Evolutionary conservation across 2,113 vertebrate species (phyloP).

Genomic region (Tetrao urogallus): DNA sequence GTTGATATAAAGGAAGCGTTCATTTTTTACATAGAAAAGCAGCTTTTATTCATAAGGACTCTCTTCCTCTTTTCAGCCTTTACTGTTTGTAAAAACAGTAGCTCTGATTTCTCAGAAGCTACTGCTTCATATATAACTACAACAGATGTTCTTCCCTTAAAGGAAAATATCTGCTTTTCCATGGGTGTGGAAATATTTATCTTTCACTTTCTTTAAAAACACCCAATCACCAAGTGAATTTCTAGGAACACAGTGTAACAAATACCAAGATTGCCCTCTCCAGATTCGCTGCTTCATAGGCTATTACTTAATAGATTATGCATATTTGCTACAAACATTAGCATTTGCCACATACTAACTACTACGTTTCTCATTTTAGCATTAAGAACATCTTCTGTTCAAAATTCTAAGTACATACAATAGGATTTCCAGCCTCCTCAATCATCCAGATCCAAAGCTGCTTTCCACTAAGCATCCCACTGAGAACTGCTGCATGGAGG

Average conservation of each 20-base stretch:
- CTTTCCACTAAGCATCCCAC: background rate
- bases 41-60: background rate
- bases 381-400: background rate
- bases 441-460: background rate
- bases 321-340: background rate
- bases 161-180: constrained; percentile 53
- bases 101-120: background rate
- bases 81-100: background rate
- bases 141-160: constrained; percentile 35
- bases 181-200: constrained; percentile 22
- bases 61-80: background rate
- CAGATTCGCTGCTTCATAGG: background rate
- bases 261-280: background rate
- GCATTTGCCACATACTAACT: background rate
- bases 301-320: background rate
- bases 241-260: background rate
- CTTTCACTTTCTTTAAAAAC: constrained; percentile 8
- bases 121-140: background rate
- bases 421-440: constrained; percentile 35
- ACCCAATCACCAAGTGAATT: background rate
- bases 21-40: background rate
- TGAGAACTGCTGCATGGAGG: background rate
- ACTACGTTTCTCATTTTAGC: background rate
- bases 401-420: background rate
- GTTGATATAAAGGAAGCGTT: background rate